Evolutionary conservation across 2,888 invertebrate genomes (phyloP).

Genomic region (Mythimna albipuncta): DNA sequence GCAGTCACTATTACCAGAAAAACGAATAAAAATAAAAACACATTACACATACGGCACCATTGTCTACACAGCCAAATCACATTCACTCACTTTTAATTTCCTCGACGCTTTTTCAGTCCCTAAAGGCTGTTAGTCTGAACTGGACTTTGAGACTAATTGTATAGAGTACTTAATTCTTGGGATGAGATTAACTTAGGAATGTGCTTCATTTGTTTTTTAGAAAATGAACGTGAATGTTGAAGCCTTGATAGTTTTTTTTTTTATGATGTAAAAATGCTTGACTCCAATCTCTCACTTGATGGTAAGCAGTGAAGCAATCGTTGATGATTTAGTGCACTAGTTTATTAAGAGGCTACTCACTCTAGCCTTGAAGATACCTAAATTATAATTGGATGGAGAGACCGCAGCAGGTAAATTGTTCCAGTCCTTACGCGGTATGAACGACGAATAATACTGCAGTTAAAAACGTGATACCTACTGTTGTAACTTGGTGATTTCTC

Average conservation of each 20-base stretch:
- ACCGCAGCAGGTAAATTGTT: no score
- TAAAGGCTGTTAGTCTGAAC: slow-evolving; percentile 22
- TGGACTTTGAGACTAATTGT: slow-evolving; percentile 6
- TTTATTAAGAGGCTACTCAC: no score
- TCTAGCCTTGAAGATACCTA: no score
- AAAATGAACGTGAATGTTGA: background rate
- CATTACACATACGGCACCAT: background rate
- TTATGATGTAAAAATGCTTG: no score
- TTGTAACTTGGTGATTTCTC: no score
- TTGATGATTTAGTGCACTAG: no score
- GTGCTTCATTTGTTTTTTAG: background rate
- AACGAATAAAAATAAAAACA: background rate
- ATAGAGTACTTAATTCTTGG: slow-evolving; percentile 12
- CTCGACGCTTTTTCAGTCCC: slow-evolving; percentile 2
- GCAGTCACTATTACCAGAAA: background rate
- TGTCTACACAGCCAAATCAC: background rate
- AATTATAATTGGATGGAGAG: no score
- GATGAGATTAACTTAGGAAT: slow-evolving; percentile 4
- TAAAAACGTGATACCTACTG: background rate
- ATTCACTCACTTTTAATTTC: slow-evolving; percentile 21
- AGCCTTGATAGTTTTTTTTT: background rate
- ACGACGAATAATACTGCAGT: background rate
- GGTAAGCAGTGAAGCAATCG: no score
- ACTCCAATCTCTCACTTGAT: no score
- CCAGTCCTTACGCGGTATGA: no score